Conservation (phyloP, 2,113 vertebrate species). For the Poeciliopsis occidentalis region DNA sequence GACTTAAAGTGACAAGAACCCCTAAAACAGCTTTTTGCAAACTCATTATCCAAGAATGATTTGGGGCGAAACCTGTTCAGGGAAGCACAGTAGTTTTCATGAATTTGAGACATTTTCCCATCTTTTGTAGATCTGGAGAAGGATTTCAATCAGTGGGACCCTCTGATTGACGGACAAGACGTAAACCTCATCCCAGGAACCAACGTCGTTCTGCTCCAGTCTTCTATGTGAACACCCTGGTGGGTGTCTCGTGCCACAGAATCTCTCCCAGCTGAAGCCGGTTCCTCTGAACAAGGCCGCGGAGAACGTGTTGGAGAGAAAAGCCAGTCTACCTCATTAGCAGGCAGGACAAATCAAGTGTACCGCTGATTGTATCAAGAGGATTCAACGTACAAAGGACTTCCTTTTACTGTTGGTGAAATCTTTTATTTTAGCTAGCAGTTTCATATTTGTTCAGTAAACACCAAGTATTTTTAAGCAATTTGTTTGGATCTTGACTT, state of each 20-base stretch:
- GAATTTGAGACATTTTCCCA: too few species aligned
- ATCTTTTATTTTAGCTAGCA: slow-evolving; percentile 1
- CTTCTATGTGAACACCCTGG: slow-evolving; percentile 57
- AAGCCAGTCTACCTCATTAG: slow-evolving; percentile 52
- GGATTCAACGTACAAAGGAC: slow-evolving; percentile 36
- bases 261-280: neutral
- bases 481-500: neutral
- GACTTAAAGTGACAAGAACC: too few species aligned
- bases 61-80: too few species aligned
- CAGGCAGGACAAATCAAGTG: slow-evolving; percentile 23
- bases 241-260: neutral
- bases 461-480: neutral
- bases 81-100: too few species aligned
- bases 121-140: slow-evolving; percentile 83
- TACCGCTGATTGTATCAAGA: slow-evolving; percentile 24
- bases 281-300: neutral
- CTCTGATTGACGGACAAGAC: slow-evolving; percentile 88
- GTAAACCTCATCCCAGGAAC: slow-evolving; percentile 88
- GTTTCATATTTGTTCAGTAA: slow-evolving; percentile 30
- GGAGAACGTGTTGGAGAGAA: slow-evolving; percentile 4
- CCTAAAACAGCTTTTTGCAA: too few species aligned
- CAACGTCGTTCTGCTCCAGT: slow-evolving; percentile 75
- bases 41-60: too few species aligned
- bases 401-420: slow-evolving; percentile 31
- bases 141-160: slow-evolving; percentile 89